Conservation (phyloP, 2,888 invertebrate genomes). For the Parnassius mnemosyne region DNA sequence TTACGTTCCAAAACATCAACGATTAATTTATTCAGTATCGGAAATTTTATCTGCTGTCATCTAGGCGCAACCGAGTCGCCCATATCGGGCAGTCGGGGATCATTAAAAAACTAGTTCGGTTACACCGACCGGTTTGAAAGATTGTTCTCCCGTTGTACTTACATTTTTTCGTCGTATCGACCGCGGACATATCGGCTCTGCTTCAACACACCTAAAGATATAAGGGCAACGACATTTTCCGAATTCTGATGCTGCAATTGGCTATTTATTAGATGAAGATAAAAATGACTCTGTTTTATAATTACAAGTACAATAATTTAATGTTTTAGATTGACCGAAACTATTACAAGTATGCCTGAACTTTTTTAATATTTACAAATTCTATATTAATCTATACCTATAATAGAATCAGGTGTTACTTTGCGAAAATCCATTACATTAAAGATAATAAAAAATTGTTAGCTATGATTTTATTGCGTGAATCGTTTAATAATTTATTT, state of each 20-base stretch:
- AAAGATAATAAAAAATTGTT: too few species aligned
- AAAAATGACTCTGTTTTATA: too few species aligned
- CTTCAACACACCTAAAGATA: slow-evolving; percentile 29
- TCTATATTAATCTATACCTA: too few species aligned
- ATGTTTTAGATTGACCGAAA: too few species aligned
- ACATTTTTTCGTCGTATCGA: slow-evolving; percentile 33
- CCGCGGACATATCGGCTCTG: slow-evolving; percentile 24
- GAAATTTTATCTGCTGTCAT: slow-evolving; percentile 64
- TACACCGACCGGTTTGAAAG: slow-evolving; percentile 37
- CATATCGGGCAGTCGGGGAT: slow-evolving; percentile 41
- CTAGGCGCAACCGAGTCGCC: slow-evolving; percentile 51
- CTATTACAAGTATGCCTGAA: too few species aligned
- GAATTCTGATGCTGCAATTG: not conserved
- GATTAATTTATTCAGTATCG: slow-evolving; percentile 46
- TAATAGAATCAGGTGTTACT: too few species aligned
- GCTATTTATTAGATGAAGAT: too few species aligned
- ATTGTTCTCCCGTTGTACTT: slow-evolving; percentile 31
- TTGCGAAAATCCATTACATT: too few species aligned
- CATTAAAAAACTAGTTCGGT: slow-evolving; percentile 67
- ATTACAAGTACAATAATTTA: too few species aligned
- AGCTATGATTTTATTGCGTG: too few species aligned
- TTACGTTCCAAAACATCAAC: slow-evolving; percentile 30
- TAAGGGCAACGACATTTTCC: slow-evolving; percentile 30
- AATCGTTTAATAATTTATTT: too few species aligned
- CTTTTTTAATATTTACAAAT: too few species aligned